Percentiles rank a stretch among this genome's conserved stretches.
Conservation (phyloP, 2,113 vertebrate species). For the human region DNA sequence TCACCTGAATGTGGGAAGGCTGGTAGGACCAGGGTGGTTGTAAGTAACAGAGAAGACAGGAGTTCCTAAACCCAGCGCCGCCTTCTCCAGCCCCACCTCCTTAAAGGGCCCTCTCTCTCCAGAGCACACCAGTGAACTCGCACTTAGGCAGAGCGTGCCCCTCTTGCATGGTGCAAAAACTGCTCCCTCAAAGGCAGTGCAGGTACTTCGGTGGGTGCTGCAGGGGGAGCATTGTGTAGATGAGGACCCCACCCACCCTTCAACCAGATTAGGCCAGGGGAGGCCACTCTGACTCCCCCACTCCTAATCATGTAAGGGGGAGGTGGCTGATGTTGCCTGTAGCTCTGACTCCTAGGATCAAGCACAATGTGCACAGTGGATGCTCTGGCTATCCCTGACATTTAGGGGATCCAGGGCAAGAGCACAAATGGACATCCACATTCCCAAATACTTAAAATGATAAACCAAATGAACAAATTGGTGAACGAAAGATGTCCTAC, state of each 20-base stretch:
- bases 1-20: neutral
- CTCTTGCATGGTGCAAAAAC: rapidly evolving
- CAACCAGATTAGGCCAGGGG: neutral
- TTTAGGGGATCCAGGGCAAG: neutral
- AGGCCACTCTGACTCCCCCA: neutral
- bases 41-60: neutral
- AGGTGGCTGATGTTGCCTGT: neutral
- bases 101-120: neutral
- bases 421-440: neutral
- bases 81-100: neutral
- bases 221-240: neutral
- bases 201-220: neutral
- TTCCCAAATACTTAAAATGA: neutral
- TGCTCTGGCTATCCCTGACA: neutral
- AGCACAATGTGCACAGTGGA: neutral
- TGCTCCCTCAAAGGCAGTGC: neutral
- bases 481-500: neutral
- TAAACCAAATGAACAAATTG: neutral
- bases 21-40: neutral
- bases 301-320: neutral
- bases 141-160: neutral
- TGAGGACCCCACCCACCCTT: neutral
- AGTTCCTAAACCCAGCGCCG: neutral
- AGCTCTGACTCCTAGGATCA: neutral
- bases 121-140: rapidly evolving